Evolutionary conservation across 64 coral and sea anemone species (phyloP), one percentile per base, ranked within the genome.

Genomic region (Montipora cactus): DNA sequence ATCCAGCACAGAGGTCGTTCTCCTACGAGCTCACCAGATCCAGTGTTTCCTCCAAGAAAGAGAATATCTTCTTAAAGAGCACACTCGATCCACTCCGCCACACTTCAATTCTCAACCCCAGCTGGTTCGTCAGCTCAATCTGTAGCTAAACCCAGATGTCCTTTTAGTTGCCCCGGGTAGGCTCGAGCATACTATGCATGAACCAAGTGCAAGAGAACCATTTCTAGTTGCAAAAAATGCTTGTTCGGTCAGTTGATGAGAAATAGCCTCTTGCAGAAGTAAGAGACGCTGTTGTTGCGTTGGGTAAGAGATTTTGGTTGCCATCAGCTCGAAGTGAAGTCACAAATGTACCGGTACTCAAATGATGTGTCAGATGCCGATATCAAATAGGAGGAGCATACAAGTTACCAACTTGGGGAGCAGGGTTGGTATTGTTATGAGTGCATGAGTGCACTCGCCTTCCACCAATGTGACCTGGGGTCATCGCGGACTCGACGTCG

Each of bases 191-290:
- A 47, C 37, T 25, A 28, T 78, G 58, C 75, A 79, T 61, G 16
- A 66, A 67, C 13, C 8, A 89, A 49, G 19, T 47, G 57, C 75
- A 76, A 89, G 64, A 78, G 88, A 89, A 89, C 88, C 88, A 89
- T 78, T 89, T 78, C 55, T 89, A 3, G 22, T 89, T 14, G 47
- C 70, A 21, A 89, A 28, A 76, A 83, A 62, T 91, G 76, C 68
- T 81, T 50, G 78, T 91, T 28, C 61, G 50, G 25, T 91, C 89
- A 48, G 78, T 91, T 49, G 77, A 91, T 50, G 78, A 71, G 25
- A 91, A 78, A 73, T 78, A 91, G 67, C 89, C 81, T 81, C 89
- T 81, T 71, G 61, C 89, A 48, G 89, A 78, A 91, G 78, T 81
- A 59, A 79, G 78, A 79, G 89, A 79, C 48, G 82, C 89, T 67